Base-by-base conservation (phyloP, 2,888 invertebrate genomes). In the Pristionchus arcanus region DNA sequence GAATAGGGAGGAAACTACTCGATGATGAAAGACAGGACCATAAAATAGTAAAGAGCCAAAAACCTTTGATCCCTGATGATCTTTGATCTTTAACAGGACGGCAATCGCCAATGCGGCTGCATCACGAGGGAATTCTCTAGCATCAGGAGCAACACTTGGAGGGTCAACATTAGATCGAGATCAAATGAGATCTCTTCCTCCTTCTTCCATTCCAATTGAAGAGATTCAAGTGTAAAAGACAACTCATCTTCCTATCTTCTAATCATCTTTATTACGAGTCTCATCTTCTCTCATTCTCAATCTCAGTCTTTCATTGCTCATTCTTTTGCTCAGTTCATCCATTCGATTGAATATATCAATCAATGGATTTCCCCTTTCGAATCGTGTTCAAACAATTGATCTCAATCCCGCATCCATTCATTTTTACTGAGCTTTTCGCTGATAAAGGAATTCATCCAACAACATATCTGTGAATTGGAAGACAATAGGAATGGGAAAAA, bases 211-310 rank as follows among this genome's bases (percentile, higher is more conserved):
- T 87, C 87, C 87, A 28, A 63, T 88, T 25, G 87, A 88, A 25
- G 87, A 88, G 55, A 88, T 88, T 21, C 87, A 88, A 88, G 87
- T 88, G 42, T 88, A 37, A 74, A 28, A 25, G 13, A n/a, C 37
- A 34, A 25, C 86, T n/a, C 37, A 25, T 59, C 34, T 59, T 3
- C 37, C 55, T 9, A 55, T 13, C n/a, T 16, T 37, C 77, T 25
- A 13, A 55, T 83, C 83, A 83, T 25, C 0, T 21, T 25, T 19
- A 53, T 28, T 83, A 53, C 83, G 83, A 55, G 83, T 83, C 83
- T n/a, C 2, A 11, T 3, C 53, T 55, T 83, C 49, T 55, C 49
- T 85, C 85, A 31, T 55, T 85, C 55, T 85, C 34, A 19, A 25
- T 59, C n/a, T n/a, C 34, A 49, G 55, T 85, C 63, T 85, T 55